A percentile compares a stretch with the other conserved stretches of the same genome.
These are phyloP conservation scores for Ecliptopera silaceata DNA, from an alignment of 2,888 invertebrate genomes.

Conservation along the genomic window DNA sequence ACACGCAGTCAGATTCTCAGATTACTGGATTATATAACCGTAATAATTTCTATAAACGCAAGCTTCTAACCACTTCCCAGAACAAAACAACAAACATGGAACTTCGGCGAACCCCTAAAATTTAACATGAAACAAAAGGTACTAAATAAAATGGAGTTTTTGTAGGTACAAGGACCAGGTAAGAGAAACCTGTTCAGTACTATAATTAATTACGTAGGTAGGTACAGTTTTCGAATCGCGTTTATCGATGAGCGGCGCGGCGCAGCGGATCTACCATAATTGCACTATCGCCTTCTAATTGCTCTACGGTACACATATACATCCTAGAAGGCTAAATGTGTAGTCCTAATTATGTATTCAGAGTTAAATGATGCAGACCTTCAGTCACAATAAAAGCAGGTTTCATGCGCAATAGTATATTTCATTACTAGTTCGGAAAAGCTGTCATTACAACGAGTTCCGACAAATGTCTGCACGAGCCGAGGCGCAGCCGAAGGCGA, in stretches of 20 bases:
- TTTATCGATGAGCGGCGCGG: constrained; percentile 39
- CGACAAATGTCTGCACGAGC: too few species aligned
- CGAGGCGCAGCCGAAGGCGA: too few species aligned
- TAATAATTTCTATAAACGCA: constrained; percentile 30
- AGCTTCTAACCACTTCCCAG: constrained; percentile 16
- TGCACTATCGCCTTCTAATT: constrained; percentile 58
- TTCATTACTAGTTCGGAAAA: too few species aligned
- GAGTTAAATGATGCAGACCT: constrained; percentile 34
- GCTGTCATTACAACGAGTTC: too few species aligned
- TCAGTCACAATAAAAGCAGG: constrained; percentile 7
- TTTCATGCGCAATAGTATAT: neutral
- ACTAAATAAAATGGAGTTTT: too few species aligned
- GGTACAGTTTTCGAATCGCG: constrained; percentile 41
- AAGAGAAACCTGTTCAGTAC: constrained; percentile 21
- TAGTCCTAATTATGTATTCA: constrained; percentile 48
- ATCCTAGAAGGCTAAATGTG: constrained; percentile 46
- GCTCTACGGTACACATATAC: constrained; percentile 44
- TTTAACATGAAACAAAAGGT: neutral
- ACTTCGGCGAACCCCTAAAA: constrained; percentile 2
- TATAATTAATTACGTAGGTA: constrained; percentile 11
- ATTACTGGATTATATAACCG: constrained; percentile 35
- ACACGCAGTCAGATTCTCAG: constrained; percentile 32
- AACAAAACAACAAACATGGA: constrained; percentile 1
- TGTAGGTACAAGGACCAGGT: neutral
- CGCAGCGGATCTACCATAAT: constrained; percentile 51